Percentiles rank a stretch among this genome's conserved stretches.
Conservation (phyloP, 2,113 vertebrate species). For the Promerops cafer region DNA sequence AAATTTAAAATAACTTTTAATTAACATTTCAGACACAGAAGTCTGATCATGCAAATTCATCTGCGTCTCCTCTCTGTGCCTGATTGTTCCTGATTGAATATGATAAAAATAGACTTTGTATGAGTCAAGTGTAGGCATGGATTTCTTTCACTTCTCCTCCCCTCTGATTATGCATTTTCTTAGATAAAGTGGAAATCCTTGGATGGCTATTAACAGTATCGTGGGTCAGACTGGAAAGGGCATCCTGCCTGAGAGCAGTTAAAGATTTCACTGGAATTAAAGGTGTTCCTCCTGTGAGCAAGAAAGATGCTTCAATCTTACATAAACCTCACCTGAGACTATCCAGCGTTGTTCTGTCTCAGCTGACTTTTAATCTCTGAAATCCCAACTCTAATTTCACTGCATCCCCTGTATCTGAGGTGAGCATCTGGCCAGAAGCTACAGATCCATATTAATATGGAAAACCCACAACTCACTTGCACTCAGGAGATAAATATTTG, state of each 20-base stretch:
- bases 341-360: background rate
- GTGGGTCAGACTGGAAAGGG: background rate
- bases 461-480: background rate
- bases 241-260: background rate
- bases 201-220: background rate
- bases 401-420: background rate
- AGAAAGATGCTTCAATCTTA: background rate
- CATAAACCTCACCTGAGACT: background rate
- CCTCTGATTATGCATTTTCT: conserved; percentile 56
- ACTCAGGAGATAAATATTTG: conserved; percentile 25
- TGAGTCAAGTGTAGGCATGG: conserved; percentile 10
- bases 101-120: conserved; percentile 59
- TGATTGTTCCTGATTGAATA: conserved; percentile 73
- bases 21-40: conserved; percentile 67
- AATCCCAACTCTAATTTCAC: background rate
- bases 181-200: conserved; percentile 43
- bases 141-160: conserved; percentile 52
- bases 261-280: background rate
- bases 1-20: conserved; percentile 63
- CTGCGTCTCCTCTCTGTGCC: conserved; percentile 43
- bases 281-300: background rate
- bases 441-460: background rate
- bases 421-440: background rate
- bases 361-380: background rate
- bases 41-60: conserved; percentile 56